Percentiles rank a stretch among this genome's conserved stretches.
Conservation (phyloP, 2,888 invertebrate species). For the Nudaria mundana region DNA sequence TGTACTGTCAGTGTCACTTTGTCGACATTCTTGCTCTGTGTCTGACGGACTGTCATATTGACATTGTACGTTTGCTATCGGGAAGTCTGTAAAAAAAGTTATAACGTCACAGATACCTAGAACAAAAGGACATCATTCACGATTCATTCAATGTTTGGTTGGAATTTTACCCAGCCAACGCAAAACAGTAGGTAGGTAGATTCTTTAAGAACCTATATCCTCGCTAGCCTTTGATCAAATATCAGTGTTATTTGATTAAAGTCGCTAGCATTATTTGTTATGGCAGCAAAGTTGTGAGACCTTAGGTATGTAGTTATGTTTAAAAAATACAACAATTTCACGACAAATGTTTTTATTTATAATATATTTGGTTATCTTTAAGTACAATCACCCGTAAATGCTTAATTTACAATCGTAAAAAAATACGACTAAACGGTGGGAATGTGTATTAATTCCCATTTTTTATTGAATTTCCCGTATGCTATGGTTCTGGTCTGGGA, state of each 20-base stretch:
- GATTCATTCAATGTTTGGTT: no score
- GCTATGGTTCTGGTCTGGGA: no score
- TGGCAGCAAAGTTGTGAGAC: no score
- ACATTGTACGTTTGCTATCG: slow-evolving; percentile 84
- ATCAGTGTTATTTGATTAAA: no score
- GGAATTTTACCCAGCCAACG: no score
- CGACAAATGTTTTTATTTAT: slow-evolving; percentile 49
- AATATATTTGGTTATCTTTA: slow-evolving; percentile 41
- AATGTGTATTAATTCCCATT: not conserved
- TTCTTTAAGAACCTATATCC: no score
- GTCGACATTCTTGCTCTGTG: slow-evolving; percentile 38
- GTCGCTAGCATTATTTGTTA: no score
- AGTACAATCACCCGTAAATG: slow-evolving; percentile 49
- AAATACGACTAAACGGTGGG: slow-evolving; percentile 2
- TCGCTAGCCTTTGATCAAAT: no score
- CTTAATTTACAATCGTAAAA: slow-evolving; percentile 18
- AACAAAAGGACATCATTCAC: no score
- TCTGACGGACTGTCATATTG: slow-evolving; percentile 79
- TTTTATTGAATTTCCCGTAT: not conserved
- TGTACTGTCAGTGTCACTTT: slow-evolving; percentile 14
- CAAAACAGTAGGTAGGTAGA: no score
- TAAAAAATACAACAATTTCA: slow-evolving; percentile 30
- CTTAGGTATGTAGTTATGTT: not conserved
- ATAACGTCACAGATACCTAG: not conserved
- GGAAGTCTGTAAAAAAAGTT: slow-evolving; percentile 53